phyloP scores from a whole-genome alignment of 2,797 vertebrate genomes.

The Morus bassanus region DNA sequence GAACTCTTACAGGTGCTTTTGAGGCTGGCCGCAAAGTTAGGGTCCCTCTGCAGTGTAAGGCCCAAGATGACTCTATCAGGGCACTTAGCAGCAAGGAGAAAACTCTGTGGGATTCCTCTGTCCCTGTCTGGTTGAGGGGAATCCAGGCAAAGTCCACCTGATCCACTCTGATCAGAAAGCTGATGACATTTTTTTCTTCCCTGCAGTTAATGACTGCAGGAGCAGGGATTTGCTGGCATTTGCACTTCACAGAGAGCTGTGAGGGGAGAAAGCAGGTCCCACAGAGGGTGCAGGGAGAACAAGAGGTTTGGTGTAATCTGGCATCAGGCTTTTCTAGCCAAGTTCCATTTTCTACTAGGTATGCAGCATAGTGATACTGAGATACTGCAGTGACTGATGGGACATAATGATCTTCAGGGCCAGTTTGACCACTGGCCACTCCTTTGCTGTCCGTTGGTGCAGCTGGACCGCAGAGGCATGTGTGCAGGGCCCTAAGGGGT shows the following conservation, averaged over 20 bases:
- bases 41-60: background rate
- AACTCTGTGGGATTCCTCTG: background rate
- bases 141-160: background rate
- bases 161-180: background rate
- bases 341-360: background rate
- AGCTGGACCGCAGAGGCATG: background rate
- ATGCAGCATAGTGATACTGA: background rate
- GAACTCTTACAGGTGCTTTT: background rate
- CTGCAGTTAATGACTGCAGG: background rate
- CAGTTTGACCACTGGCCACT: background rate
- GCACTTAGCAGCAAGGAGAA: background rate
- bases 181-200: background rate
- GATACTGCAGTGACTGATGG: background rate
- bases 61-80: background rate
- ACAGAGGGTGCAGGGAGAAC: background rate
- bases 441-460: background rate
- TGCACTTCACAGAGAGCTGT: background rate
- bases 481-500: background rate
- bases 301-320: background rate
- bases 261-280: background rate
- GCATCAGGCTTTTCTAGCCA: background rate
- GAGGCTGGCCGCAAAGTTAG: background rate
- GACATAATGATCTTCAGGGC: background rate
- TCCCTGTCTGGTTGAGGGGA: background rate
- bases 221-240: conserved; percentile 6